Evolutionary conservation across 2,113 vertebrate species (phyloP).

Genomic region (Rhinogobius similis): DNA sequence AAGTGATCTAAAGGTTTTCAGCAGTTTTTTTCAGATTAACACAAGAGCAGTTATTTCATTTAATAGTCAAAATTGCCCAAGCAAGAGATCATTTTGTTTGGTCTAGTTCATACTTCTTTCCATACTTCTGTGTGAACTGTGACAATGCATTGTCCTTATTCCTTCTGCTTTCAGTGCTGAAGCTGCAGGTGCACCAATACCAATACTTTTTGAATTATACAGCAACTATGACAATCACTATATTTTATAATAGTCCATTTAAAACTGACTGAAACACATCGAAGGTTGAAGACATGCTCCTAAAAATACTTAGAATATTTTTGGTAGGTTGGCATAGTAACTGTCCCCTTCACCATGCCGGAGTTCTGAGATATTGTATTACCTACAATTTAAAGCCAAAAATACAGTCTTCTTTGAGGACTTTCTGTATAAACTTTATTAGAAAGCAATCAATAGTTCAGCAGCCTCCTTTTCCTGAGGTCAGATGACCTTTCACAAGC

Average conservation of each 20-base stretch:
- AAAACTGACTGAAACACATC: not conserved
- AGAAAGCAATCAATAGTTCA: conserved; percentile 26
- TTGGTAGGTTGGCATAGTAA: not conserved
- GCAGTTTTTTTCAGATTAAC: too few relatives aligned
- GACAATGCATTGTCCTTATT: too few relatives aligned
- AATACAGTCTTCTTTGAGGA: not conserved
- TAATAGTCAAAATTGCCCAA: too few relatives aligned
- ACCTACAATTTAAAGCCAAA: not conserved
- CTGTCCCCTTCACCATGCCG: not conserved
- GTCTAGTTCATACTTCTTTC: too few relatives aligned
- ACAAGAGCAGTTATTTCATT: too few relatives aligned
- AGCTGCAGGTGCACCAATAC: not conserved
- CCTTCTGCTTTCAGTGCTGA: not conserved
- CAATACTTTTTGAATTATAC: not conserved
- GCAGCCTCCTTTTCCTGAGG: conserved; percentile 15
- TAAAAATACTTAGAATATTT: not conserved
- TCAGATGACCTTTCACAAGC: conserved; percentile 15
- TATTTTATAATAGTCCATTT: not conserved
- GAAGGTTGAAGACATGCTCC: not conserved
- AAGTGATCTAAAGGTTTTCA: too few relatives aligned
- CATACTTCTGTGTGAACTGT: too few relatives aligned
- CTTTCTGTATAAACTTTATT: conserved; percentile 22
- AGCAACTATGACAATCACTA: not conserved
- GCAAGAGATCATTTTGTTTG: too few relatives aligned
- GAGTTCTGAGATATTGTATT: too few relatives aligned